Evolutionary conservation across 2,113 vertebrate genomes (phyloP).

Genomic region (Falco punctatus): DNA sequence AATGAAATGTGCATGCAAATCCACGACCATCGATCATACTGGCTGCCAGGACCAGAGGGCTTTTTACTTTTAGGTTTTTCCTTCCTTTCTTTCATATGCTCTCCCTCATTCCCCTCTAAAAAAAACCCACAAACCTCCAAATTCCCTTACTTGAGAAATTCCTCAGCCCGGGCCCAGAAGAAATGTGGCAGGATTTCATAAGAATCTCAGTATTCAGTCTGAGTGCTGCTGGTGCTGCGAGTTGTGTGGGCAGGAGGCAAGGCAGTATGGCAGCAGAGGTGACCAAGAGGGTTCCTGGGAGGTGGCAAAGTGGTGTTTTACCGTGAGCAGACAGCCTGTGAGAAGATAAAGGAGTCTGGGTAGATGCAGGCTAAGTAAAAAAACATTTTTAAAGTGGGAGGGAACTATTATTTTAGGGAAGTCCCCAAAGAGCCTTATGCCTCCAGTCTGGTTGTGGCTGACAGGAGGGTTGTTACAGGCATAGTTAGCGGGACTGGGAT

Average conservation of each 20-base stretch:
- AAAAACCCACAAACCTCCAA: background rate
- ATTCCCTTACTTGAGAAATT: conserved; percentile 68
- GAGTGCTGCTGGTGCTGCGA: accelerated
- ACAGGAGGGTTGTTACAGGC: background rate
- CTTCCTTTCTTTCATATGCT: conserved; percentile 54
- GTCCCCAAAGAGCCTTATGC: background rate
- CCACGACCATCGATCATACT: conserved; percentile 63
- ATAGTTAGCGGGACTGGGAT: background rate
- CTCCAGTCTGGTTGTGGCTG: background rate
- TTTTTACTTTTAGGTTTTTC: conserved; percentile 66
- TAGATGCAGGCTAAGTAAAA: background rate
- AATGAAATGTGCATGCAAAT: conserved; percentile 80
- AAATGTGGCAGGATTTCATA: conserved; percentile 9
- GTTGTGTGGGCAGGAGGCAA: background rate
- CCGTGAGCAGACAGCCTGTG: accelerated
- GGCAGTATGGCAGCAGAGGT: background rate
- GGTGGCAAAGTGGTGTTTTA: background rate
- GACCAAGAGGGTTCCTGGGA: background rate
- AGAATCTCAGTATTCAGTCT: background rate
- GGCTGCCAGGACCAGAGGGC: conserved; percentile 63
- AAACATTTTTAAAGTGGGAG: background rate
- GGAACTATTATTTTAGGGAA: background rate
- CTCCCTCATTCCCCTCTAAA: background rate
- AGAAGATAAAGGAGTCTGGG: background rate
- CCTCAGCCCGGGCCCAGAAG: conserved; percentile 31